Evolutionary conservation across 2,797 vertebrate genomes (phyloP).

Genomic region (Cyprinella venusta): DNA sequence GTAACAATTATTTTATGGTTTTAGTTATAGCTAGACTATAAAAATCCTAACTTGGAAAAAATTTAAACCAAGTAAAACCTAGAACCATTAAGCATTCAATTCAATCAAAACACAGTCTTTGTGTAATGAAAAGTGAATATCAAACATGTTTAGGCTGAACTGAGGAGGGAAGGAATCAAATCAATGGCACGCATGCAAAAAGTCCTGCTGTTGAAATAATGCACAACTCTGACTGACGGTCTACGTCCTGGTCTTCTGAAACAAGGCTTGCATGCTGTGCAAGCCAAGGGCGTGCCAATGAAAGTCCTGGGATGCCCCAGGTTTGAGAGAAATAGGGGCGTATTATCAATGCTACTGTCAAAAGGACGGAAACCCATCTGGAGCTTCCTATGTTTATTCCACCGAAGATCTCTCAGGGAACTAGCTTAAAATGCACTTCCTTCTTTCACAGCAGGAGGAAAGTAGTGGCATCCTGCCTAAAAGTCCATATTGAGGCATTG

Average conservation of each 20-base stretch:
- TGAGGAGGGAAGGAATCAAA: neutral
- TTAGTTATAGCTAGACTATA: no score
- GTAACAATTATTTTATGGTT: no score
- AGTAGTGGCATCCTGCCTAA: conserved; percentile 43
- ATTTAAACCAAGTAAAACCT: neutral
- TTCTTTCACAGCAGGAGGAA: conserved; percentile 52
- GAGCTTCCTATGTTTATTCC: conserved; percentile 79
- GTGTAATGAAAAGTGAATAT: neutral
- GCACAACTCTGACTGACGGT: neutral
- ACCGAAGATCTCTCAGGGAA: conserved; percentile 68
- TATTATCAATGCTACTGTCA: conserved; percentile 61
- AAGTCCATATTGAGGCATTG: conserved; percentile 12
- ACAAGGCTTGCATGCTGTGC: neutral
- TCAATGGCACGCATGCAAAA: neutral
- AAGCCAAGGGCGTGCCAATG: conserved; percentile 13
- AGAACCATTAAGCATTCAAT: neutral
- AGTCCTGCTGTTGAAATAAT: conserved; percentile 7
- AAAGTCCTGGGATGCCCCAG: conserved; percentile 43
- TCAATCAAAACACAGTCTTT: neutral
- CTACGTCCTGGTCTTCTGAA: neutral
- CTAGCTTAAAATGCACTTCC: conserved; percentile 59
- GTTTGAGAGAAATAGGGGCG: conserved; percentile 35
- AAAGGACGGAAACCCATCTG: conserved; percentile 73
- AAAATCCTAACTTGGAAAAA: neutral
- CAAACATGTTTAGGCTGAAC: neutral